Evolutionary conservation across 2,797 vertebrate species (phyloP), one percentile per base, ranked within the genome.

Genomic region (Trachurus trachurus): DNA sequence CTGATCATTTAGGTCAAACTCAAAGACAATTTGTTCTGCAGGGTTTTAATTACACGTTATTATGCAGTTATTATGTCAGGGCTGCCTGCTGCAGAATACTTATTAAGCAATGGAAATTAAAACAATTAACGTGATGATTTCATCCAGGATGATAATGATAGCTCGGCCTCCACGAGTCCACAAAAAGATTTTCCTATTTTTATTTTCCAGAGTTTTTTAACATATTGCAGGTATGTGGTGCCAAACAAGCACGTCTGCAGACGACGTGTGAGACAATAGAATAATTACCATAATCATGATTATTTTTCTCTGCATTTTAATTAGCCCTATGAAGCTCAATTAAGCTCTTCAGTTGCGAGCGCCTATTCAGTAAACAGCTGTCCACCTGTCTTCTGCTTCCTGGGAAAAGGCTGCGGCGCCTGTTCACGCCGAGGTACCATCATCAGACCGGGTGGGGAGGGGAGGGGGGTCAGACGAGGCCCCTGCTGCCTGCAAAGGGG

Each of bases 331-430:
- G 91, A 94, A 89, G 93, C 93, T 93, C 93, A 93, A 94, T 95
- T 94, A 94, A 94, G 94, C 90, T 89, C 94, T 94, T 92, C 86
- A 92, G 87, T 73, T 26, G 37, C 40, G 81, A 87, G 82, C 80
- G 85, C 66, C 92, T 89, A 91, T 94, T 94, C 91, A 94, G 86
- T 77, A 84, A 85, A 82, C 93, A 95, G 93, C 92, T 93, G 94
- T 91, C 93, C 93, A 94, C 93, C 95, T 94, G 94, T 89, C 90
- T 76, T 45, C 80, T 79, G 5, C 16, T 83, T 90, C 84, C 88
- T 95, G 94, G 94, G 95, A 95, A 95, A 92, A 88, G 83, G 67
- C 88, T 81, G 79, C 66, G 44, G 83, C 63, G 80, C 89, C 86
- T 64, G 92, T 95, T 95, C 94, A 93, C 94, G 91, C 93, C 80